Evolutionary conservation across 2,113 vertebrate genomes (phyloP).

Genomic region (Pongo pygmaeus): DNA sequence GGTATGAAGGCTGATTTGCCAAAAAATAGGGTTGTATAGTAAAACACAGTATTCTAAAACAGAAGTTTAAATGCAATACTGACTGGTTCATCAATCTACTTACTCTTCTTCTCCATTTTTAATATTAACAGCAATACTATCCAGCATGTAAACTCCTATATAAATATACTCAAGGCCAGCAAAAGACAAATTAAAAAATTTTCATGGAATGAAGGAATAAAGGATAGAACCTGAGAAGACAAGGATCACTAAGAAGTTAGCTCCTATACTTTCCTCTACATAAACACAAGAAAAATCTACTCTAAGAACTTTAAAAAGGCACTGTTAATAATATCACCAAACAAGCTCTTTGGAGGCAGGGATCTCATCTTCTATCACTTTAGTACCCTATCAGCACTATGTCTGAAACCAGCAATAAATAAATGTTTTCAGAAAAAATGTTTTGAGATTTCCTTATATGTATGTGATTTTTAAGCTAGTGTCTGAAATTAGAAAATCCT

Average conservation of each 20-base stretch:
- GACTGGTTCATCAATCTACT: neutral
- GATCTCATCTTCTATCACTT: slow-evolving; percentile 10
- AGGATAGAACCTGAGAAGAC: neutral
- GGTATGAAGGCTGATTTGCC: slow-evolving; percentile 16
- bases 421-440: slow-evolving; percentile 33
- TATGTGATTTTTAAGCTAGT: neutral
- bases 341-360: slow-evolving; percentile 17
- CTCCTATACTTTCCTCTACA: neutral
- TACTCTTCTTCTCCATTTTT: neutral
- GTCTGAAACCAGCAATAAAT: neutral
- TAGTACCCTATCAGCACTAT: neutral
- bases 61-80: slow-evolving; percentile 4
- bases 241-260: neutral
- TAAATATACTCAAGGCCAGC: neutral
- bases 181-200: slow-evolving; percentile 38
- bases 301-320: neutral
- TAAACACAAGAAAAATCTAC: neutral
- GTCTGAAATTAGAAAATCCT: slow-evolving; percentile 16
- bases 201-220: neutral
- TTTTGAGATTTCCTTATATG: slow-evolving; percentile 13
- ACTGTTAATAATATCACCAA: neutral
- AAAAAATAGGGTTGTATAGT: neutral
- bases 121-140: neutral
- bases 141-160: slow-evolving; percentile 8
- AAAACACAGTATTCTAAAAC: slow-evolving; percentile 32